phyloP scores from a whole-genome alignment of 2,113 vertebrate species.

The Macaca mulatta region DNA sequence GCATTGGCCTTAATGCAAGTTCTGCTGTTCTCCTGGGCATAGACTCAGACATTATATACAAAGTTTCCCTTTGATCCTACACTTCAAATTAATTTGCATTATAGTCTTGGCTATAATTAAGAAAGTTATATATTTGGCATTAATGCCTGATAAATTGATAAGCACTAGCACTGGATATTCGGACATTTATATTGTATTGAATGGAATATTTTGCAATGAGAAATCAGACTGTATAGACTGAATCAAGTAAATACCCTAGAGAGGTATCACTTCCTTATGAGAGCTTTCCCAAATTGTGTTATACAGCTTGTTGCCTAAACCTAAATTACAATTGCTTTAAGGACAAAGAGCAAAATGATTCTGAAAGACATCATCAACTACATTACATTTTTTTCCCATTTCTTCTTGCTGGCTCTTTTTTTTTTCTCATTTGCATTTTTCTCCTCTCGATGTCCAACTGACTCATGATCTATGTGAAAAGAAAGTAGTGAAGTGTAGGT shows the following conservation, averaged over 20 bases:
- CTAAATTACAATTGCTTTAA: slow-evolving; percentile 21
- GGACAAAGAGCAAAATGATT: slow-evolving; percentile 5
- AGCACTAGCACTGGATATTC: not conserved
- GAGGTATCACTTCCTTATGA: slow-evolving; percentile 24
- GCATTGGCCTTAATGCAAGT: not conserved
- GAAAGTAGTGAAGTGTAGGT: slow-evolving; percentile 34
- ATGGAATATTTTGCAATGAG: slow-evolving; percentile 17
- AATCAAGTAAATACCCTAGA: slow-evolving; percentile 1
- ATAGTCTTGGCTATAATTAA: slow-evolving; percentile 6
- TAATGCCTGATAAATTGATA: slow-evolving; percentile 11
- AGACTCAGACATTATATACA: slow-evolving; percentile 23
- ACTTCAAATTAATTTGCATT: slow-evolving; percentile 24
- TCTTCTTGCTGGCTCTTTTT: slow-evolving; percentile 17
- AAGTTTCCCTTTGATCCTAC: not conserved
- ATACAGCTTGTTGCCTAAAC: slow-evolving; percentile 10
- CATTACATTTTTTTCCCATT: not conserved
- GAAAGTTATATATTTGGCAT: slow-evolving; percentile 16
- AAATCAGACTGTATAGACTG: not conserved
- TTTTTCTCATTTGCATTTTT: slow-evolving; percentile 34
- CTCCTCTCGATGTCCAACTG: slow-evolving; percentile 6
- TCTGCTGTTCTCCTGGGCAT: not conserved
- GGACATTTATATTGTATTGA: not conserved
- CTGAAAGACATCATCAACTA: not conserved
- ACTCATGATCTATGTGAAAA: slow-evolving; percentile 1
- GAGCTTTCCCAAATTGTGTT: not conserved